These are phyloP conservation scores for Hestina assimilis DNA, from an alignment of 1,140 invertebrate species.

Conservation along the genomic window DNA sequence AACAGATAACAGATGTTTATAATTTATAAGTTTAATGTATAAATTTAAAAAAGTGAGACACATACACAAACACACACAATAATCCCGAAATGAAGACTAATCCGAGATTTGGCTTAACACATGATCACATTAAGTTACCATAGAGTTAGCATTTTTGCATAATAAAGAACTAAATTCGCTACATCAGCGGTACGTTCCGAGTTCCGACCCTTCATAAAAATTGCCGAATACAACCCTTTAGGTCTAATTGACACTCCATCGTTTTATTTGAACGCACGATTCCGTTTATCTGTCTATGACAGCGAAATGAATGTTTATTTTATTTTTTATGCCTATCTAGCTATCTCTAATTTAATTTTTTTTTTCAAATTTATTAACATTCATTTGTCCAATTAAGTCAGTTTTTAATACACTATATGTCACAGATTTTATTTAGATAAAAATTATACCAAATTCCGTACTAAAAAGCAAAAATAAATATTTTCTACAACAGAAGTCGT, in stretches of 20 bases:
- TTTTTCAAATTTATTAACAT: too few species aligned
- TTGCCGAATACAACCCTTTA: slow-evolving; percentile 18
- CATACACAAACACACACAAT: too few species aligned
- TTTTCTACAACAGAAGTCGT: too few species aligned
- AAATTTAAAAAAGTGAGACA: too few species aligned
- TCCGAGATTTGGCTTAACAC: background rate
- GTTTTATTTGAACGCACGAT: slow-evolving; percentile 44
- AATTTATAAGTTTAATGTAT: too few species aligned
- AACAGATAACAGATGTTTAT: too few species aligned
- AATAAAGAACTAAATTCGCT: slow-evolving; percentile 59
- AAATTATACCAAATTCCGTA: too few species aligned
- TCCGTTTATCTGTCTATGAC: slow-evolving; percentile 33
- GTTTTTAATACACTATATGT: too few species aligned
- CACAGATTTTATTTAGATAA: too few species aligned
- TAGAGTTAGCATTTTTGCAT: slow-evolving; percentile 55
- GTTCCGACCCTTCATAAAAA: slow-evolving; percentile 36
- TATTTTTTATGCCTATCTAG: background rate
- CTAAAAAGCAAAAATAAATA: too few species aligned
- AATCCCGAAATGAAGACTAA: background rate
- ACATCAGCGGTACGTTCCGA: slow-evolving; percentile 45
- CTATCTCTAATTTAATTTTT: background rate
- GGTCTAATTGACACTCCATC: slow-evolving; percentile 43
- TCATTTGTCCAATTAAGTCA: too few species aligned
- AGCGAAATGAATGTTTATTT: slow-evolving; percentile 27
- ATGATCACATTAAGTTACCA: slow-evolving; percentile 1